Conservation (phyloP, 1,140 invertebrate species). For the Heliothis subflexa region DNA sequence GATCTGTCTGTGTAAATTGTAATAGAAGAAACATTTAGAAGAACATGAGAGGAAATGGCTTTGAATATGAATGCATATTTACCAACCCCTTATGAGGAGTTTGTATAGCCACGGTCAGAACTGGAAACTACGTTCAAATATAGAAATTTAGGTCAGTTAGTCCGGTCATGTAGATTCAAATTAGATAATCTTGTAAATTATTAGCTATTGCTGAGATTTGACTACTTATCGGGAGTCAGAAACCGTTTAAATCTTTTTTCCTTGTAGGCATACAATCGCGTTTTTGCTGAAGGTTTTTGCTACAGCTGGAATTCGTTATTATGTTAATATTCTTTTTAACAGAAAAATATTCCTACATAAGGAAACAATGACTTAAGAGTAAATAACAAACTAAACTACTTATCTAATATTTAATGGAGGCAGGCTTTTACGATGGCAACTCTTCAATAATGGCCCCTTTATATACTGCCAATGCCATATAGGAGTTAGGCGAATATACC, state of each 20-base stretch:
- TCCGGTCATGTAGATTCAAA: neutral
- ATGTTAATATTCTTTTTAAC: neutral
- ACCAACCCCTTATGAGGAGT: conserved; percentile 3
- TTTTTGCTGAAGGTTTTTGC: neutral
- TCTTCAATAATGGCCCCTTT: neutral
- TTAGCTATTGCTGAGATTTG: neutral
- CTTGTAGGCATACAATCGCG: neutral
- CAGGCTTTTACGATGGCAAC: neutral
- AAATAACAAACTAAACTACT: neutral
- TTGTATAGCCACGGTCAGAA: neutral
- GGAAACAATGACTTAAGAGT: neutral
- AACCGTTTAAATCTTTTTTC: neutral
- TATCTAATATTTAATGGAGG: conserved; percentile 1
- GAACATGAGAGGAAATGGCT: neutral
- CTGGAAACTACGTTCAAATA: neutral
- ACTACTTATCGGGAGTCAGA: neutral
- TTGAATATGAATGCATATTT: conserved; percentile 5
- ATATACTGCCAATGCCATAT: conserved; percentile 12
- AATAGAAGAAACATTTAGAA: neutral
- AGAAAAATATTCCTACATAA: neutral
- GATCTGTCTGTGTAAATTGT: conserved; percentile 24
- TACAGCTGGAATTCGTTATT: neutral
- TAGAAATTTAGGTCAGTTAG: neutral
- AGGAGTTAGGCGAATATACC: conserved; percentile 31
- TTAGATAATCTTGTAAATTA: neutral